Percentiles rank a stretch among this genome's conserved stretches.
Evolutionary conservation across 2,797 vertebrate species (phyloP).

Genomic region (Platyrinchus mystaceus): DNA sequence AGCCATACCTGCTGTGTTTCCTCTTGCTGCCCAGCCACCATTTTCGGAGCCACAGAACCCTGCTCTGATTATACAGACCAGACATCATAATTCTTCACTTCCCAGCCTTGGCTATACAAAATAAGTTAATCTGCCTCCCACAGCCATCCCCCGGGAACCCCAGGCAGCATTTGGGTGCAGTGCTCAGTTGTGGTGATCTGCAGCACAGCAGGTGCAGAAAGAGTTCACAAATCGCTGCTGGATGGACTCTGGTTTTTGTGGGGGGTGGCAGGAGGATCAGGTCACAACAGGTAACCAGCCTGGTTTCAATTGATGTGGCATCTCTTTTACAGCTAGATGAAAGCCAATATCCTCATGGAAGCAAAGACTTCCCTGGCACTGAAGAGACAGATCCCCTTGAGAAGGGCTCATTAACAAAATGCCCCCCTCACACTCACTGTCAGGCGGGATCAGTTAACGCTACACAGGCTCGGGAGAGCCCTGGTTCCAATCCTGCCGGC

Average conservation of each 20-base stretch:
- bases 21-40: slow-evolving; percentile 24
- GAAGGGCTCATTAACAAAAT: slow-evolving; percentile 66
- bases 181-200: not conserved
- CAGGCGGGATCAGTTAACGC: slow-evolving; percentile 41
- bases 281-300: slow-evolving; percentile 32
- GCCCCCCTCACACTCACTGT: slow-evolving; percentile 39
- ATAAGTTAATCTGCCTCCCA: not conserved
- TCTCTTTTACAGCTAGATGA: slow-evolving; percentile 57
- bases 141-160: not conserved
- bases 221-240: not conserved
- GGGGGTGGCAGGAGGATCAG: slow-evolving; percentile 3
- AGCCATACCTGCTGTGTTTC: not conserved
- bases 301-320: not conserved
- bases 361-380: slow-evolving; percentile 59
- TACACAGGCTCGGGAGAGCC: not conserved
- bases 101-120: not conserved
- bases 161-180: not conserved
- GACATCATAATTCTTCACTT: not conserved
- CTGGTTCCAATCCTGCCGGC: not conserved
- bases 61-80: not conserved
- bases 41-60: not conserved
- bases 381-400: slow-evolving; percentile 58
- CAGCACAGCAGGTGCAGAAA: not conserved
- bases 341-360: slow-evolving; percentile 62
- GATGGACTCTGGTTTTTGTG: not conserved